Conservation (phyloP, 2,888 invertebrate species). For the Lasioglossum calceatum region DNA sequence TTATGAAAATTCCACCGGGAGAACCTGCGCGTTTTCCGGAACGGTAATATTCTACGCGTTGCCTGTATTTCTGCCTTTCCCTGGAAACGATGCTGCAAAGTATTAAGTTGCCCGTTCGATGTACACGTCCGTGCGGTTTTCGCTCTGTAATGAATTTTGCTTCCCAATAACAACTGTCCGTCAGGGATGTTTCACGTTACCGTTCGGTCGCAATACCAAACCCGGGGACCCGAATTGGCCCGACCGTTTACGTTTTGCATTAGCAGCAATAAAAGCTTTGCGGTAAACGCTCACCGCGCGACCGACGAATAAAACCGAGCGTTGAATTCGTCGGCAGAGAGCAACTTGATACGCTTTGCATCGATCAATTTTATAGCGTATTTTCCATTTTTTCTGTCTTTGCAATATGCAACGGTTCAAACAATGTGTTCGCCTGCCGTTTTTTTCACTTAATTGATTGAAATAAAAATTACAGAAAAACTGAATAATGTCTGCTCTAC, state of each 20-base stretch:
- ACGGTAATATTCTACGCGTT: background rate
- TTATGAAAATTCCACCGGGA: background rate
- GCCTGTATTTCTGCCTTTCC: background rate
- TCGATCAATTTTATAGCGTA: too few species aligned
- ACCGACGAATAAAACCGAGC: background rate
- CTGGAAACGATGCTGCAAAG: background rate
- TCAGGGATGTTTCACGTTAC: background rate
- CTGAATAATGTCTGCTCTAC: too few species aligned
- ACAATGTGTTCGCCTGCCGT: too few species aligned
- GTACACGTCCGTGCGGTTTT: background rate
- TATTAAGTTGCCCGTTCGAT: background rate
- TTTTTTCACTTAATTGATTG: too few species aligned
- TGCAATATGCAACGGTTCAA: too few species aligned
- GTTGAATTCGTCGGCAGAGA: background rate
- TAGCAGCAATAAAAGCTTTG: background rate
- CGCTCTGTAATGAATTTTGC: background rate
- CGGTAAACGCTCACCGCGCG: background rate
- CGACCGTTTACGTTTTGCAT: background rate
- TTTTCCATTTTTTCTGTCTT: too few species aligned
- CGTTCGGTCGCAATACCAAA: background rate
- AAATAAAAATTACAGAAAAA: too few species aligned
- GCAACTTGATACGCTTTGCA: too few species aligned
- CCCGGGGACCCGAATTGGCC: background rate
- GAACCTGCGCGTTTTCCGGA: background rate
- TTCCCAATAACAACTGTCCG: background rate